Percentiles rank a stretch among this genome's conserved stretches.
Evolutionary conservation across 2,797 vertebrate genomes (phyloP).

Genomic region (Anguilla megastoma): DNA sequence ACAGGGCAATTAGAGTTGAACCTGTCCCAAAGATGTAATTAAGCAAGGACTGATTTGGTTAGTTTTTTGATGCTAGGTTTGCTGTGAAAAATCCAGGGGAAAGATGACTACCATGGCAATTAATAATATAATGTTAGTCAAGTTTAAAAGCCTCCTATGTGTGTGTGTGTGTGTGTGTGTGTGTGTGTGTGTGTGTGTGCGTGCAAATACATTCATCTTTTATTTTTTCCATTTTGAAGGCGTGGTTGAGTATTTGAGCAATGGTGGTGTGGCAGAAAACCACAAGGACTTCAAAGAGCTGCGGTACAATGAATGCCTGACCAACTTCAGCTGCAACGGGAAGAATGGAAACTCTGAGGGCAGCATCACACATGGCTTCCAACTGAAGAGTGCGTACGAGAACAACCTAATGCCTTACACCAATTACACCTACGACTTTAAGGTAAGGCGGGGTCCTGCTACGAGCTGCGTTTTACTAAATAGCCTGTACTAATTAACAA

Average conservation of each 20-base stretch:
- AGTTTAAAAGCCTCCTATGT: not conserved
- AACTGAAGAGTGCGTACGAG: conserved; percentile 95
- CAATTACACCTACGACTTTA: conserved; percentile 99
- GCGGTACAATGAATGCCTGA: conserved; percentile 93
- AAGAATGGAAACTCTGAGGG: conserved; percentile 89
- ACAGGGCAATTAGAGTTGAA: not conserved
- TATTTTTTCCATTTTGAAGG: conserved; percentile 66
- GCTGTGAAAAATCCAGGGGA: not conserved
- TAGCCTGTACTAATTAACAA: not conserved
- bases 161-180: too few relatives aligned
- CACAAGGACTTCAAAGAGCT: conserved; percentile 99
- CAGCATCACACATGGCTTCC: conserved; percentile 94
- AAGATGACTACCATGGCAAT: not conserved
- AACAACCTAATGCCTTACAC: conserved; percentile 98
- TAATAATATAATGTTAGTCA: not conserved
- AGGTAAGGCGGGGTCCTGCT: conserved; percentile 65
- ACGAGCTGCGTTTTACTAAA: not conserved
- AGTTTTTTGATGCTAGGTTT: not conserved
- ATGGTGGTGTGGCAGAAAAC: conserved; percentile 93
- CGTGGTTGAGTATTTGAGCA: conserved; percentile 96
- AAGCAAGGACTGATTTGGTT: not conserved
- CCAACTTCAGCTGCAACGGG: conserved; percentile 95
- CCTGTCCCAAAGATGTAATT: not conserved
- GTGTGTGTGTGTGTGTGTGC: too few relatives aligned
- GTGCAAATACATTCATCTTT: not conserved